Conservation (phyloP, 2,888 invertebrate species). For the Drosophila phalerata region DNA sequence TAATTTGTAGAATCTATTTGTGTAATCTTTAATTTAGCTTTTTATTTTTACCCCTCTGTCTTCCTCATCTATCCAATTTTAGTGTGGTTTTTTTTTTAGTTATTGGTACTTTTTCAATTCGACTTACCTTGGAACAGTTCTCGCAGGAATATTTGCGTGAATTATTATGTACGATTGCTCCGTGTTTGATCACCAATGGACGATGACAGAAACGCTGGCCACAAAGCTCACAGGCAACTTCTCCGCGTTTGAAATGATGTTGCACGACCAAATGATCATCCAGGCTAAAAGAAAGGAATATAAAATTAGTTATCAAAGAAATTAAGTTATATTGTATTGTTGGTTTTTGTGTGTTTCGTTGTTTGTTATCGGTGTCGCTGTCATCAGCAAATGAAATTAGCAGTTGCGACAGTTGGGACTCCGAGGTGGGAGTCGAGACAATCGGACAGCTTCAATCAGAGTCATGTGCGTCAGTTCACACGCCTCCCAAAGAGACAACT, state of each 20-base stretch:
- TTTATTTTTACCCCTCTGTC: no score
- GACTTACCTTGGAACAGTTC: constrained; percentile 93
- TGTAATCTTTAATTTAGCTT: no score
- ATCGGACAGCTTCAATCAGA: constrained; percentile 64
- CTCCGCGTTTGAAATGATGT: constrained; percentile 92
- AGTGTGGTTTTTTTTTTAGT: background rate
- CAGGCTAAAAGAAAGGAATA: constrained; percentile 87
- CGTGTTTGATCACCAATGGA: constrained; percentile 92
- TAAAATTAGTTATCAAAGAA: constrained; percentile 6
- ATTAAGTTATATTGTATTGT: constrained; percentile 3
- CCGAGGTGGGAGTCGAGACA: constrained; percentile 23
- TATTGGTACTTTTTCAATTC: background rate
- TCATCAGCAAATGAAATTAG: constrained; percentile 75
- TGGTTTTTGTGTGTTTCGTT: constrained; percentile 4
- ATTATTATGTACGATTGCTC: constrained; percentile 92
- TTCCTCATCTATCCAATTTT: background rate
- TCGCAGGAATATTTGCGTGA: constrained; percentile 96
- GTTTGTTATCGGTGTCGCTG: constrained; percentile 52
- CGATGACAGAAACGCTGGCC: constrained; percentile 93
- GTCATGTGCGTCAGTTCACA: constrained; percentile 82
- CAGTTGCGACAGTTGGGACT: constrained; percentile 57
- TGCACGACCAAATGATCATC: constrained; percentile 91
- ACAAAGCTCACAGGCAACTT: constrained; percentile 94
- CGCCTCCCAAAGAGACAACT: constrained; percentile 52
- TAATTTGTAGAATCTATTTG: no score